Conservation (phyloP, 2,113 vertebrate genomes). For the Phodopus roborovskii region DNA sequence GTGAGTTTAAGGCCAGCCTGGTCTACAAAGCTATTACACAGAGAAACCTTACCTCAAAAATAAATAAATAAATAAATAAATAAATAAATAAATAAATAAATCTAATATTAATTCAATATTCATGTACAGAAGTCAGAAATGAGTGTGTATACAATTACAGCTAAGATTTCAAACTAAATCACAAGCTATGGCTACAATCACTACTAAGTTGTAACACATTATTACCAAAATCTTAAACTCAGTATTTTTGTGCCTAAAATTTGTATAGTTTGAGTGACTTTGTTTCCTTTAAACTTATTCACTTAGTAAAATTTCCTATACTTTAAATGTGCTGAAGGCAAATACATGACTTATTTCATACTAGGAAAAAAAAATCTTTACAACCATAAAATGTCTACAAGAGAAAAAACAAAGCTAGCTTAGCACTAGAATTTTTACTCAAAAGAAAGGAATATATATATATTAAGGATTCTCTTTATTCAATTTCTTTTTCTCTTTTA, state of each 20-base stretch:
- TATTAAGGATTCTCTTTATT: constrained; percentile 35
- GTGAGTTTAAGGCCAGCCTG: too few species aligned
- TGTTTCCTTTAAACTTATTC: not conserved
- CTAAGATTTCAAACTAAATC: not conserved
- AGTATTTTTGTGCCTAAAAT: not conserved
- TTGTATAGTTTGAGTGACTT: not conserved
- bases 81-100: not conserved
- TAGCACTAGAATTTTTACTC: constrained; percentile 2
- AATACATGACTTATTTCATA: constrained; percentile 1
- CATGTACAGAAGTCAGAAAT: not conserved
- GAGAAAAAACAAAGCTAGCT: not conserved
- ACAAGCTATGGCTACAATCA: not conserved
- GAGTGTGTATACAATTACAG: not conserved
- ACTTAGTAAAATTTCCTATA: not conserved
- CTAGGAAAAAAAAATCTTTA: not conserved
- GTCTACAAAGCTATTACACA: too few species aligned
- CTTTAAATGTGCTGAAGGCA: constrained; percentile 33
- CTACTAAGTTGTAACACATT: not conserved
- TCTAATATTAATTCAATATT: not conserved
- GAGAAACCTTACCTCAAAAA: too few species aligned
- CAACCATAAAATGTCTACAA: constrained; percentile 41
- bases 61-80: too few species aligned
- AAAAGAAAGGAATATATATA: not conserved
- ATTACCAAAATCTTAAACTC: not conserved
- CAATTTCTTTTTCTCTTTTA: not conserved